Base-by-base conservation (phyloP, 2,797 vertebrate genomes). In the Sebastes kiyomatsui region DNA sequence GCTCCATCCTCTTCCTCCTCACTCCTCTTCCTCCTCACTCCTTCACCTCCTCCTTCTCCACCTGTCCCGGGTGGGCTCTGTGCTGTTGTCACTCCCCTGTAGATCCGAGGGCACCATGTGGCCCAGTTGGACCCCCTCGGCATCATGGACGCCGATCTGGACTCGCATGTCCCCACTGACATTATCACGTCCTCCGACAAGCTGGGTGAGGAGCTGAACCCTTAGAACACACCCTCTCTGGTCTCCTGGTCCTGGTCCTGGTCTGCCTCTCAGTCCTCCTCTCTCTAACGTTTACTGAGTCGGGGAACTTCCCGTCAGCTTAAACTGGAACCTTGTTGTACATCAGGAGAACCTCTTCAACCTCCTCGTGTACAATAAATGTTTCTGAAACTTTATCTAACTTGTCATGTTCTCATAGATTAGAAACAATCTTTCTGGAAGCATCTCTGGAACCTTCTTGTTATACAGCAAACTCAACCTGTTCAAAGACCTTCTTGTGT, bases 91-190 rank as follows among this genome's bases (percentile, higher is more conserved):
- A 3, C 84, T 73, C 84, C 95, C 90, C 90, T 96, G 88, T 98
- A 99, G 98, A 99, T 99, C 93, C 98, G 98, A 92, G 98, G 98
- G 95, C 98, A 99, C 93, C 98, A 99, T 95, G 98, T 99, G 96
- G 97, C 98, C 94, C 98, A 99, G 93, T 96, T 99, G 96, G 98
- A 99, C 95, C 98, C 98, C 71, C 97, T 99, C 90, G 98, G 98
- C 95, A 99, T 99, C 96, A 97, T 99, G 98, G 98, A 99, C 95
- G 98, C 98, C 67, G 98, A 99, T 96, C 96, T 99, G 98, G 98
- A 99, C 94, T 98, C 98, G 82, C 97, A 96, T 91, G 97, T 99
- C 92, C 98, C 98, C 92, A 97, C 97, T 67, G 98, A 99, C 96
- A 98, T 99, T 95, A 97, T 99, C 96, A 98, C 97, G 59, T 99